Percentiles rank a stretch among this genome's conserved stretches.
Conservation (phyloP, 2,797 vertebrate species). For the Eremophila alpestris region DNA sequence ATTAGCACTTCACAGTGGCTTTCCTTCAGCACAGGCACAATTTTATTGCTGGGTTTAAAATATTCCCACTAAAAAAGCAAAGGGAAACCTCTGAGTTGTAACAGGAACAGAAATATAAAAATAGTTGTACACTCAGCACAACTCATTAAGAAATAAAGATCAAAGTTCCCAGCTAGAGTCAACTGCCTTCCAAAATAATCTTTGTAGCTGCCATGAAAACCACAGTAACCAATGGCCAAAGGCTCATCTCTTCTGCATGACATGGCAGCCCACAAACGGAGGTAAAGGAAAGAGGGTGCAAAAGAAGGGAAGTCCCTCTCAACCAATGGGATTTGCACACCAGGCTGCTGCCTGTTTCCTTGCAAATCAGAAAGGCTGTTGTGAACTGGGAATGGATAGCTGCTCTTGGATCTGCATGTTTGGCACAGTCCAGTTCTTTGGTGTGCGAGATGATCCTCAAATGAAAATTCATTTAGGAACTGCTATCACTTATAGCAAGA, state of each 20-base stretch:
- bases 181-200: slow-evolving; percentile 22
- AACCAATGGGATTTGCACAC: not conserved
- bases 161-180: not conserved
- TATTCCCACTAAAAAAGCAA: not conserved
- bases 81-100: not conserved
- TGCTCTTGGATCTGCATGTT: not conserved
- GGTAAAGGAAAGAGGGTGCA: not conserved
- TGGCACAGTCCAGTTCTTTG: not conserved
- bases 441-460: not conserved
- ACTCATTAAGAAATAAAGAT: slow-evolving; percentile 14
- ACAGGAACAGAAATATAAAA: not conserved
- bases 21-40: not conserved
- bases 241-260: not conserved
- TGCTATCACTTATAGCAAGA: not conserved
- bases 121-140: not conserved
- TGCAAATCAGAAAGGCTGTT: not conserved
- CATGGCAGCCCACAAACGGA: not conserved
- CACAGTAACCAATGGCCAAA: not conserved
- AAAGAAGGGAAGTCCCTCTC: not conserved
- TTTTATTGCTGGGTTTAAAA: not conserved
- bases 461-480: not conserved
- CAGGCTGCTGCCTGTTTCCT: not conserved
- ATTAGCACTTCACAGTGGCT: not conserved
- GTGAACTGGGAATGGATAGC: not conserved
- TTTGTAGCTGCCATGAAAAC: slow-evolving; percentile 5